A percentile compares a stretch with the other conserved stretches of the same genome.
These are phyloP conservation scores for Tuta absoluta DNA, from an alignment of 2,888 invertebrate genomes.

Conservation along the genomic window DNA sequence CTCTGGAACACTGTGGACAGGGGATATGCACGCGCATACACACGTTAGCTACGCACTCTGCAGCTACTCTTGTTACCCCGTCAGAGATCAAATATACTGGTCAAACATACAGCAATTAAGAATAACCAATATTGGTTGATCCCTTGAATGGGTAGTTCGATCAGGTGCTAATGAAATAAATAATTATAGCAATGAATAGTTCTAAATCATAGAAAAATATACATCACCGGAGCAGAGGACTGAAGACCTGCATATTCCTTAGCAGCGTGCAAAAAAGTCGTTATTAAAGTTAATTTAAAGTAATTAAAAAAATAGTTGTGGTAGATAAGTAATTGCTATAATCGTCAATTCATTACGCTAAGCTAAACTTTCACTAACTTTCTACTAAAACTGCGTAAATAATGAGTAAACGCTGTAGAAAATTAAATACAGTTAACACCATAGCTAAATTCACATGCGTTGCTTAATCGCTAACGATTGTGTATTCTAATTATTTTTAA, in stretches of 20 bases:
- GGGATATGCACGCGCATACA: conserved; percentile 76
- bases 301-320: not conserved
- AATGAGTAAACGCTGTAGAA: not conserved
- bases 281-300: conserved; percentile 27
- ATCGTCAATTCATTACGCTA: not conserved
- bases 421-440: not conserved
- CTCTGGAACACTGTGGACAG: conserved; percentile 91
- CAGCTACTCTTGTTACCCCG: not conserved
- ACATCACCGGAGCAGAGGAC: conserved; percentile 87
- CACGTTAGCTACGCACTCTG: conserved; percentile 32
- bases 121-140: too few species aligned
- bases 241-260: conserved; percentile 88
- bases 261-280: conserved; percentile 56
- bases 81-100: not conserved
- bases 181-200: too few species aligned
- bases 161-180: too few species aligned
- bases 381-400: conserved; percentile 10
- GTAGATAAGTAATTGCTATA: not conserved
- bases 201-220: conserved; percentile 36
- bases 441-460: not conserved
- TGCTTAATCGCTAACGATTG: too few species aligned
- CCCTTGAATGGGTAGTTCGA: too few species aligned
- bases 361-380: conserved; percentile 10
- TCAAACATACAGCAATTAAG: too few species aligned
- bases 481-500: too few species aligned